Conservation (phyloP, 2,888 invertebrate genomes). For the Athalia cordata region DNA sequence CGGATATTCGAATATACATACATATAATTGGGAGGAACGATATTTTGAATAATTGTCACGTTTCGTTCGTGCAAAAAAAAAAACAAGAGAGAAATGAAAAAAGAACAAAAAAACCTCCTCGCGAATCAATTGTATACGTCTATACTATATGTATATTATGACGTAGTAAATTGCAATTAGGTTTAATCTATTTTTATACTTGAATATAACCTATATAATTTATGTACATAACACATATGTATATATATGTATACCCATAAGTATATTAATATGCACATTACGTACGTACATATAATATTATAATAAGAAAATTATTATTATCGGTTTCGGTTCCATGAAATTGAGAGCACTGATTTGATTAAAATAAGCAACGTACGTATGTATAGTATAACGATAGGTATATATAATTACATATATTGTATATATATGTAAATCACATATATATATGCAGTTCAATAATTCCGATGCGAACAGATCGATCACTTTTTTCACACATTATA, state of each 20-base stretch:
- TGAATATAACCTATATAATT: background rate
- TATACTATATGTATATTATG: too few species aligned
- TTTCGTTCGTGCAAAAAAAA: background rate
- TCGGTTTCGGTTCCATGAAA: constrained; percentile 7
- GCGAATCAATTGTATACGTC: too few species aligned
- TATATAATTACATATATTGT: constrained; percentile 14
- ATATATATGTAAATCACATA: background rate
- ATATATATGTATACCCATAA: background rate
- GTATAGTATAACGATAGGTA: background rate
- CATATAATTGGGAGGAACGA: too few species aligned
- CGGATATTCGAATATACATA: too few species aligned
- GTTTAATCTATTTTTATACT: background rate
- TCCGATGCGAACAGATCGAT: too few species aligned
- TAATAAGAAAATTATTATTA: background rate
- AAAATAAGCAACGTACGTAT: constrained; percentile 16
- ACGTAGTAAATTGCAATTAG: too few species aligned
- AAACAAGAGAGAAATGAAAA: constrained; percentile 6
- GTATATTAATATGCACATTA: background rate
- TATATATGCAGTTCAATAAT: too few species aligned
- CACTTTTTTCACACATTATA: too few species aligned
- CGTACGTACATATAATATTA: too few species aligned
- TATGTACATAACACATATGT: background rate
- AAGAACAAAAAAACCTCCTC: background rate
- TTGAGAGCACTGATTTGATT: constrained; percentile 19
- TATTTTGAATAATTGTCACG: background rate